Evolutionary conservation across 2,113 vertebrate species (phyloP).

Genomic region (Beaufortia kweichowensis): DNA sequence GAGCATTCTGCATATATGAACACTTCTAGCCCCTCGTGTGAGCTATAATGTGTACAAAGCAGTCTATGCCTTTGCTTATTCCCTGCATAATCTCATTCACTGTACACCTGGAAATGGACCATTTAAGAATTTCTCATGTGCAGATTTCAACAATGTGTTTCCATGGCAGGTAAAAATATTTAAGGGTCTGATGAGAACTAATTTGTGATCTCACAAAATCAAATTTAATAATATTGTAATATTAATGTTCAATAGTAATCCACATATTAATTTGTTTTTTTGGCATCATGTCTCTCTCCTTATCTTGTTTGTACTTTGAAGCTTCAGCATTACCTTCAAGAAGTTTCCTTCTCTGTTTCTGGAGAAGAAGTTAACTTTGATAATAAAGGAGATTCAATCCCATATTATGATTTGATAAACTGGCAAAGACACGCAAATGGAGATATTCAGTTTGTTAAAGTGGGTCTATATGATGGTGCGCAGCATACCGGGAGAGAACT

Average conservation of each 20-base stretch:
- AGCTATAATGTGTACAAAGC: constrained; percentile 63
- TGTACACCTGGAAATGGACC: constrained; percentile 67
- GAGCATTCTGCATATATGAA: constrained; percentile 58
- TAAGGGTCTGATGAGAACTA: background rate
- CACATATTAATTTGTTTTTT: too few species aligned
- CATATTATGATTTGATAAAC: constrained; percentile 77
- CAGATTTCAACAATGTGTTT: constrained; percentile 63
- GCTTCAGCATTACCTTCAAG: constrained; percentile 73
- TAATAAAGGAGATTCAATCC: constrained; percentile 71
- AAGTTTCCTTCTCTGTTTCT: constrained; percentile 66
- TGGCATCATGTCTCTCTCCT: background rate
- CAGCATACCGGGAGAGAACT: constrained; percentile 67
- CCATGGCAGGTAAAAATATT: constrained; percentile 72
- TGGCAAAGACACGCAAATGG: constrained; percentile 68
- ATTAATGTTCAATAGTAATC: too few species aligned
- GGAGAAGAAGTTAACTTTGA: constrained; percentile 75
- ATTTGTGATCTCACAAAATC: background rate
- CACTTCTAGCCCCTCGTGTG: constrained; percentile 55
- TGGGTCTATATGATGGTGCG: constrained; percentile 73
- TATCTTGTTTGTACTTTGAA: constrained; percentile 38
- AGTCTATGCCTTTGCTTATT: constrained; percentile 66
- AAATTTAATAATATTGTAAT: background rate
- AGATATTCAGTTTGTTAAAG: constrained; percentile 67
- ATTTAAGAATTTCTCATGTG: constrained; percentile 71
- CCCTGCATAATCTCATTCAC: constrained; percentile 71